These are phyloP conservation scores for Gymnoscopelus microlampas DNA, from an alignment of 2,797 vertebrate species.

Conservation along the genomic window DNA sequence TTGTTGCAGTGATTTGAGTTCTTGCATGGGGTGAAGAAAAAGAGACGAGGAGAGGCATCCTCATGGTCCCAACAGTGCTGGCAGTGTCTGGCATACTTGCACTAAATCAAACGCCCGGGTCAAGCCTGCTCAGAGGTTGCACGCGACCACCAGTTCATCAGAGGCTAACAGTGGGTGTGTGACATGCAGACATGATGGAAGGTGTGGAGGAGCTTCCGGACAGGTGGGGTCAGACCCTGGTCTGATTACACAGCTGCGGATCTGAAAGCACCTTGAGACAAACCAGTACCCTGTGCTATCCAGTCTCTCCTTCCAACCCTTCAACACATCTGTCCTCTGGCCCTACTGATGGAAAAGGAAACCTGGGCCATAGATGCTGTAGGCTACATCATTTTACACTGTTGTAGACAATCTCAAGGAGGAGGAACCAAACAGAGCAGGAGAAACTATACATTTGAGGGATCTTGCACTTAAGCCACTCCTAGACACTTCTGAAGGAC, in stretches of 20 bases:
- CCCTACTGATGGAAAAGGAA: slow-evolving; percentile 26
- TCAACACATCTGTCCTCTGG: slow-evolving; percentile 40
- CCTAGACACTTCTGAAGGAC: too few species aligned
- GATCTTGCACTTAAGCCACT: too few species aligned
- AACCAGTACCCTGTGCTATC: slow-evolving; percentile 43
- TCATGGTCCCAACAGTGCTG: slow-evolving; percentile 28
- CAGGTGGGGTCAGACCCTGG: slow-evolving; percentile 71
- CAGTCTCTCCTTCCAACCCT: slow-evolving; percentile 22
- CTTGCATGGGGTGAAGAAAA: slow-evolving; percentile 38
- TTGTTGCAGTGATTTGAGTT: too few species aligned
- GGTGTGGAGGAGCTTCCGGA: slow-evolving; percentile 63
- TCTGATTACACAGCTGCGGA: slow-evolving; percentile 81
- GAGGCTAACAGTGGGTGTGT: slow-evolving; percentile 29
- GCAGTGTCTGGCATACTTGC: slow-evolving; percentile 41
- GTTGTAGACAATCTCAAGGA: background rate
- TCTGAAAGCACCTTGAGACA: slow-evolving; percentile 47
- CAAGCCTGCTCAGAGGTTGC: slow-evolving; percentile 46
- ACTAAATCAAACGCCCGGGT: slow-evolving; percentile 64
- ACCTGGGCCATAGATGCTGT: slow-evolving; percentile 9
- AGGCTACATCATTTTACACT: background rate
- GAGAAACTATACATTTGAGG: background rate
- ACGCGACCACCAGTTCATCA: slow-evolving; percentile 69
- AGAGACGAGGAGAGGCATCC: slow-evolving; percentile 35
- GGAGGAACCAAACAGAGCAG: background rate
- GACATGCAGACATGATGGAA: slow-evolving; percentile 66